Evolutionary conservation across 30 jellyfish, hydroid and myxozoan genomes (phyloP).

Genomic region (Sanderia malayensis): DNA sequence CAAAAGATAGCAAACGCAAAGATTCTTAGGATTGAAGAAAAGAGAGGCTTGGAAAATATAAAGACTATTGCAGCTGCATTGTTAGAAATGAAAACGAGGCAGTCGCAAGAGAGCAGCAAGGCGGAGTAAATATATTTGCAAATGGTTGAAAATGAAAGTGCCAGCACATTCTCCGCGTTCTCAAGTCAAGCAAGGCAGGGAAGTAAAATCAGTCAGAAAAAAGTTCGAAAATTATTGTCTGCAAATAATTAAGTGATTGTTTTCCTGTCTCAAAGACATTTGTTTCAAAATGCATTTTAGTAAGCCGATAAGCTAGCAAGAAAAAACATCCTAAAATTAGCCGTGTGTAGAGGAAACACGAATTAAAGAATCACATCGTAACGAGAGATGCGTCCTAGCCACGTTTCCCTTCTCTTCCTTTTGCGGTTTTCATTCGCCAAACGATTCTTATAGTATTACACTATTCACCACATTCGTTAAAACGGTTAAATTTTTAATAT

Average conservation of each 20-base stretch:
- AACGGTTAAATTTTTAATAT: too few species aligned
- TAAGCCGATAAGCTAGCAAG: neutral
- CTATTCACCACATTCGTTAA: neutral
- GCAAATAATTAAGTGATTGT: neutral
- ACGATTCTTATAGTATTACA: neutral
- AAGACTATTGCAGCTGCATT: neutral
- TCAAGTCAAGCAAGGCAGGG: too few species aligned
- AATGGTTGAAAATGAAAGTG: too few species aligned
- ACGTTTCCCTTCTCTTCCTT: slow-evolving; percentile 2
- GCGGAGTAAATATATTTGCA: too few species aligned
- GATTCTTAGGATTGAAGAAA: neutral
- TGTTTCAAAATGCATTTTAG: neutral
- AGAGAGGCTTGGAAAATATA: neutral
- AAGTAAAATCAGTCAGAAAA: too few species aligned
- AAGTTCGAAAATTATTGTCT: too few species aligned
- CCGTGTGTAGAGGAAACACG: slow-evolving; percentile 2
- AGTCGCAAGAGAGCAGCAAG: neutral
- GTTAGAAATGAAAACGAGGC: slow-evolving; percentile 9
- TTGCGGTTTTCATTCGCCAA: slow-evolving; percentile 6
- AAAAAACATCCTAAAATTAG: neutral
- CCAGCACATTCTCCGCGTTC: too few species aligned
- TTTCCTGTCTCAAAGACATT: neutral
- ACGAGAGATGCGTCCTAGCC: slow-evolving; percentile 9
- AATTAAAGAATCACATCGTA: slow-evolving; percentile 1
- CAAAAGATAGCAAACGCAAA: neutral